Base-by-base conservation (phyloP, 1,140 invertebrate species). In the Hyles vespertilio region DNA sequence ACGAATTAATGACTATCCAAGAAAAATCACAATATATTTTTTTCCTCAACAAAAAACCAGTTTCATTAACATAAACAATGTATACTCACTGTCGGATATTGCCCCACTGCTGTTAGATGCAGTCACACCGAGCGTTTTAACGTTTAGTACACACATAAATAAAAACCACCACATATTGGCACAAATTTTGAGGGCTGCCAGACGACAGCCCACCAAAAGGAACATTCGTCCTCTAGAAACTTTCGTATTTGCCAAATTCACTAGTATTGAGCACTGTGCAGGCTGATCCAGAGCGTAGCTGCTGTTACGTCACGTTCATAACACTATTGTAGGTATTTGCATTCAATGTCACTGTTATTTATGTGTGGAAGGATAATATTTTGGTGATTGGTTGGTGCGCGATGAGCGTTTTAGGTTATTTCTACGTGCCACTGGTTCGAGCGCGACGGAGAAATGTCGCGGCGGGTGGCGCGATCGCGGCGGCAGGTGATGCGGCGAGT, bases 201-300 rank as follows among this genome's bases (percentile, higher is more conserved):
- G 68, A 69, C 71, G 84, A 88, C 85, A 88, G 84, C 85, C 85
- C 84, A 81, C 81, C 79, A 80, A 88, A 85, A 80, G 63, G 76
- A 79, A 72, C 78, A 83, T 79, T 79, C 71, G 75, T 81, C 79
- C 75, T 70, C 69, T 72, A 67, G 59, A 81, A 84, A 85, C 84
- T 87, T 85, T 86, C 81, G 74, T 73, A 82, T 79, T 82, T 73
- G 69, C 64, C 61, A 78, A 70, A 72, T 75, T 70, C 82, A 85
- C 82, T 77, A 63, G 62, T 53, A 58, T 68, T 57, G 56, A 74
- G 69, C 78, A 81, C 79, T 75, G 60, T 61, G 59, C 58, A 34
- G 61, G 54, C 51, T 55, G 72, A 77, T 70, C 57, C 60, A 59
- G 47, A 62, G 61, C 56, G 57, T 47, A 57, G 49, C 58, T 34